These are phyloP conservation scores for Telmatochromis brachygnathus DNA, from an alignment of 2,113 vertebrate species.

Conservation along the genomic window DNA sequence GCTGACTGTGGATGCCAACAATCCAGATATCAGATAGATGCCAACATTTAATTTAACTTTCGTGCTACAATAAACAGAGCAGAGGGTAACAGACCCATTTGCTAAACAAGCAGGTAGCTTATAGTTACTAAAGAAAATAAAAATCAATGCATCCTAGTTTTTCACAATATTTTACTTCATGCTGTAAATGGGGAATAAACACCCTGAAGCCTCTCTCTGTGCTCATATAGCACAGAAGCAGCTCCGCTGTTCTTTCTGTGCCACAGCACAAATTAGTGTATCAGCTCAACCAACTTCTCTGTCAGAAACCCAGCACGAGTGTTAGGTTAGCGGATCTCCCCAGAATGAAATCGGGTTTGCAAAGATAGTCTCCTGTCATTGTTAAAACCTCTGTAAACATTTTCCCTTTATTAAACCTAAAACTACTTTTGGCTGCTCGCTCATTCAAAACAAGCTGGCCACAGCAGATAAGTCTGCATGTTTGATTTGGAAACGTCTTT, in stretches of 20 bases:
- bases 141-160: background rate
- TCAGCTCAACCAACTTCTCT: background rate
- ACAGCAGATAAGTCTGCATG: background rate
- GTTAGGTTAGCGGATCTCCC: accelerated
- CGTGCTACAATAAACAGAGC: background rate
- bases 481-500: background rate
- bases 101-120: background rate
- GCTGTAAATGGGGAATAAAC: background rate
- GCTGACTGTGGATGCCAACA: background rate
- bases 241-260: accelerated
- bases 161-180: background rate
- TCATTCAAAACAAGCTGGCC: background rate
- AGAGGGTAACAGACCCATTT: background rate
- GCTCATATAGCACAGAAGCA: background rate
- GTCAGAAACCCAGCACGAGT: background rate
- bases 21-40: background rate
- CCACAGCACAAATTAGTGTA: background rate
- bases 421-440: background rate
- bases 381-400: background rate
- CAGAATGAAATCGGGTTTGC: background rate
- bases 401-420: background rate
- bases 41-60: background rate
- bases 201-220: background rate
- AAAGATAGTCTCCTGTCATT: background rate
- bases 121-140: background rate